A percentile compares a stretch with the other conserved stretches of the same genome.
These are phyloP conservation scores for Ptycholaimellus sp. DNA, from an alignment of 2,888 invertebrate genomes.

Conservation along the genomic window DNA sequence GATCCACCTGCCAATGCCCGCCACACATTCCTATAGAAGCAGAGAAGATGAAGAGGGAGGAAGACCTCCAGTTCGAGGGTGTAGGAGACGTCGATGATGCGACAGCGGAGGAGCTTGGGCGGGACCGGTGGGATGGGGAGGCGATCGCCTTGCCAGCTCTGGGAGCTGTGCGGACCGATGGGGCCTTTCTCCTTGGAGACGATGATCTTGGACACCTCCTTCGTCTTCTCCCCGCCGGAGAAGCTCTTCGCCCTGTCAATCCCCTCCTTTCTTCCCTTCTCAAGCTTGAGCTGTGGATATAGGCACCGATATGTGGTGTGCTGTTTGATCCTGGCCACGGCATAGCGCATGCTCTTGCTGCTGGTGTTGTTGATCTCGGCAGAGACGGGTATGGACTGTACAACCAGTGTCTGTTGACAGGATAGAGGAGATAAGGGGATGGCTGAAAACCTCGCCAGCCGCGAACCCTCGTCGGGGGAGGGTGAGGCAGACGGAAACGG, in stretches of 20 bases:
- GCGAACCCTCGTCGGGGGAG: conserved; percentile 18
- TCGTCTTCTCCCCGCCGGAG: conserved; percentile 19
- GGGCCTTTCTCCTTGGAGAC: conserved; percentile 10
- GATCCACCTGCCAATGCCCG: conserved; percentile 10
- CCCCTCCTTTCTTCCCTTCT: no score
- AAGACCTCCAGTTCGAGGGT: conserved; percentile 17
- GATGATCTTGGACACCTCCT: conserved; percentile 13
- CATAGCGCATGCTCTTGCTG: conserved; percentile 1
- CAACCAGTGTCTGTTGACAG: no score
- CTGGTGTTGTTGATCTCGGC: no score
- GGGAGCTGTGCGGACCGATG: conserved; percentile 9
- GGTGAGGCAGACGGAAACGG: conserved; percentile 14
- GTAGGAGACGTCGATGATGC: conserved; percentile 19
- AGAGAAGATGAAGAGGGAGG: not conserved
- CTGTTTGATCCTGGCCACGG: not conserved
- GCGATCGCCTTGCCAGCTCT: conserved; percentile 11
- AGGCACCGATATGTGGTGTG: no score
- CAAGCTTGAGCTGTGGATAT: no score
- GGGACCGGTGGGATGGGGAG: conserved; percentile 18
- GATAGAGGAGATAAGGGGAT: no score
- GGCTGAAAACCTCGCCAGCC: conserved; percentile 18
- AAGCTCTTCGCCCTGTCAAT: conserved; percentile 21
- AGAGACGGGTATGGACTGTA: no score
- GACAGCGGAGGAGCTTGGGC: conserved; percentile 19
- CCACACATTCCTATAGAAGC: not conserved